Conservation (phyloP, 2,888 invertebrate species). For the Ctenicera cuprea region DNA sequence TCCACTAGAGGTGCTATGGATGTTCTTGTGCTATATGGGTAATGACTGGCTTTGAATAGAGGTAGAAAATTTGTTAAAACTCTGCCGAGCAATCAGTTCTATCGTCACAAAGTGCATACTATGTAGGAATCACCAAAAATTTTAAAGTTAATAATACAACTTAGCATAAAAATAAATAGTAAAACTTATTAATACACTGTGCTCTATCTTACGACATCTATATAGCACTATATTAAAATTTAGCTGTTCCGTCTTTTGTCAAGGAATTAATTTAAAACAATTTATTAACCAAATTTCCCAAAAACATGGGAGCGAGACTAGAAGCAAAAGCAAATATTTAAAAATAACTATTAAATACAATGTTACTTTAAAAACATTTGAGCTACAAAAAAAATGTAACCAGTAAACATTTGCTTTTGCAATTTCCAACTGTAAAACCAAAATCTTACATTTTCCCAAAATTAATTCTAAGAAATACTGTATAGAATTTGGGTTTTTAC, state of each 20-base stretch:
- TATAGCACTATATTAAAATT: slow-evolving; percentile 63
- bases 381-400: not conserved
- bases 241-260: slow-evolving; percentile 60
- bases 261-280: slow-evolving; percentile 6
- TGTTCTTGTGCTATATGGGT: too few relatives aligned
- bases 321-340: slow-evolving; percentile 40
- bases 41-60: not conserved
- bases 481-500: slow-evolving; percentile 32
- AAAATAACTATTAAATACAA: not conserved
- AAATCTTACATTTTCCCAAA: slow-evolving; percentile 5
- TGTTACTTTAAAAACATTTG: too few relatives aligned
- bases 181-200: slow-evolving; percentile 65
- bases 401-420: slow-evolving; percentile 21
- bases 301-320: slow-evolving; percentile 30
- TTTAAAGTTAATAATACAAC: slow-evolving; percentile 55
- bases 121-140: slow-evolving; percentile 67
- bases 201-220: slow-evolving; percentile 67
- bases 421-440: not conserved
- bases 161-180: slow-evolving; percentile 65
- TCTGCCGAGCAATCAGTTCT: slow-evolving; percentile 42
- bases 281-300: not conserved
- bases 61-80: not conserved
- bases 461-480: slow-evolving; percentile 31
- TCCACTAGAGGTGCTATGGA: too few relatives aligned
- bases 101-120: slow-evolving; percentile 52